These are phyloP conservation scores for Drosophila incognita DNA, from an alignment of 2,888 invertebrate genomes.

Conservation along the genomic window DNA sequence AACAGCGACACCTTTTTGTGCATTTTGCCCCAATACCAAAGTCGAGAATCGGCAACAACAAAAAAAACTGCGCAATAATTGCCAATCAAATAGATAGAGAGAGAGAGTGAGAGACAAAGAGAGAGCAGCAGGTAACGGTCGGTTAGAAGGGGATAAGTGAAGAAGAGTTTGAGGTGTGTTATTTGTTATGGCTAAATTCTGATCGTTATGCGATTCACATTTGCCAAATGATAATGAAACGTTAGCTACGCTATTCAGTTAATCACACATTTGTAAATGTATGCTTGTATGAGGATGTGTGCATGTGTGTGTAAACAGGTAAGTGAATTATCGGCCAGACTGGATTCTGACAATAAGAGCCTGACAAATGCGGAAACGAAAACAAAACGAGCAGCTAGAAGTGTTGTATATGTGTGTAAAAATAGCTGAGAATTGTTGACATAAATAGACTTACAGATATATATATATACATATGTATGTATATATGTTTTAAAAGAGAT, in stretches of 20 bases:
- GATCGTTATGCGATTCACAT: slow-evolving; percentile 56
- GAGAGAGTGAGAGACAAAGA: neutral
- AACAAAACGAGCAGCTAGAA: slow-evolving; percentile 22
- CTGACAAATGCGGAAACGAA: slow-evolving; percentile 52
- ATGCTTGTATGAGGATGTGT: neutral
- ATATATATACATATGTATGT: neutral
- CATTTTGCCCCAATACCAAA: slow-evolving; percentile 51
- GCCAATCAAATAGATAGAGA: slow-evolving; percentile 27
- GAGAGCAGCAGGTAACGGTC: slow-evolving; percentile 1
- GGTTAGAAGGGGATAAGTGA: neutral
- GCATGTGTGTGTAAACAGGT: slow-evolving; percentile 25
- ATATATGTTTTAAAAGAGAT: slow-evolving; percentile 5
- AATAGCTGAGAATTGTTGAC: slow-evolving; percentile 45
- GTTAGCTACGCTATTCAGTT: slow-evolving; percentile 13
- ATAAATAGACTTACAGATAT: slow-evolving; percentile 23
- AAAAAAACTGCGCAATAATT: slow-evolving; percentile 73
- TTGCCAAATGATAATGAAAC: slow-evolving; percentile 46
- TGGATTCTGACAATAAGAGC: slow-evolving; percentile 45
- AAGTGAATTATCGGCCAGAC: slow-evolving; percentile 47
- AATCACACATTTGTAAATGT: slow-evolving; percentile 6
- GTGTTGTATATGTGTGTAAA: slow-evolving; percentile 37
- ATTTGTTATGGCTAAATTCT: slow-evolving; percentile 50
- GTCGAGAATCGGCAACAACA: slow-evolving; percentile 38
- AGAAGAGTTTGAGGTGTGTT: slow-evolving; percentile 9
- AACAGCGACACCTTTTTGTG: slow-evolving; percentile 69